These are phyloP conservation scores for Blennius ocellaris DNA, from an alignment of 2,113 vertebrate genomes.

Conservation along the genomic window DNA sequence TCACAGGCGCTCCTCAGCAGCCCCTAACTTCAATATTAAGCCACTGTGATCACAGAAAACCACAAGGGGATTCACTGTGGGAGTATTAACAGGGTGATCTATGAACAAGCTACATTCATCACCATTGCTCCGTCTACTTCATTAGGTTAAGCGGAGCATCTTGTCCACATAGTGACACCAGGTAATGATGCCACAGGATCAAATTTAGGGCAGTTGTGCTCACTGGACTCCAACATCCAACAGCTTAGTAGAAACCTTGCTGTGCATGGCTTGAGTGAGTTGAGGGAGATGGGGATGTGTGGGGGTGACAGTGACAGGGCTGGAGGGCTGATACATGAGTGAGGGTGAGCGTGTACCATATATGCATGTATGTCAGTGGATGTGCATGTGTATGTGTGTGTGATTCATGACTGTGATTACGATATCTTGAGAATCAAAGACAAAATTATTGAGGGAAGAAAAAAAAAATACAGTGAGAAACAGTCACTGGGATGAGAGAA, in stretches of 20 bases:
- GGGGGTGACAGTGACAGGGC: slow-evolving; percentile 65
- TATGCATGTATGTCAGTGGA: slow-evolving; percentile 23
- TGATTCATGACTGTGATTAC: slow-evolving; percentile 51
- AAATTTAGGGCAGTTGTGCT: slow-evolving; percentile 83
- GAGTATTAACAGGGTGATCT: slow-evolving; percentile 43
- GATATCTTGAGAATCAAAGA: slow-evolving; percentile 59
- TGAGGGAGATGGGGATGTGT: slow-evolving; percentile 61
- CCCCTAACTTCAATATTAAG: slow-evolving; percentile 61
- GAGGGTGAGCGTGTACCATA: slow-evolving; percentile 44
- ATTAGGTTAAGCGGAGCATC: slow-evolving; percentile 41
- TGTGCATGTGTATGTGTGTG: slow-evolving; percentile 18
- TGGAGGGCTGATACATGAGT: slow-evolving; percentile 68
- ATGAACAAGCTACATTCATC: slow-evolving; percentile 44
- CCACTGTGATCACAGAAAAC: slow-evolving; percentile 52
- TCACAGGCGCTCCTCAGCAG: slow-evolving; percentile 70
- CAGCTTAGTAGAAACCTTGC: slow-evolving; percentile 48
- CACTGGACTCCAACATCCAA: slow-evolving; percentile 80
- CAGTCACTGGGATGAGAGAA: slow-evolving; percentile 71
- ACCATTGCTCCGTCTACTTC: slow-evolving; percentile 51
- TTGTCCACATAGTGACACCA: slow-evolving; percentile 46
- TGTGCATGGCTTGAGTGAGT: slow-evolving; percentile 61
- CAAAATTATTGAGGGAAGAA: slow-evolving; percentile 56
- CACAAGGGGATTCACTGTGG: slow-evolving; percentile 51
- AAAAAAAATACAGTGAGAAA: slow-evolving; percentile 59
- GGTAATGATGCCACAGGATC: slow-evolving; percentile 64